phyloP scores from a whole-genome alignment of 2,113 vertebrate species.

The Tragelaphus scriptus region DNA sequence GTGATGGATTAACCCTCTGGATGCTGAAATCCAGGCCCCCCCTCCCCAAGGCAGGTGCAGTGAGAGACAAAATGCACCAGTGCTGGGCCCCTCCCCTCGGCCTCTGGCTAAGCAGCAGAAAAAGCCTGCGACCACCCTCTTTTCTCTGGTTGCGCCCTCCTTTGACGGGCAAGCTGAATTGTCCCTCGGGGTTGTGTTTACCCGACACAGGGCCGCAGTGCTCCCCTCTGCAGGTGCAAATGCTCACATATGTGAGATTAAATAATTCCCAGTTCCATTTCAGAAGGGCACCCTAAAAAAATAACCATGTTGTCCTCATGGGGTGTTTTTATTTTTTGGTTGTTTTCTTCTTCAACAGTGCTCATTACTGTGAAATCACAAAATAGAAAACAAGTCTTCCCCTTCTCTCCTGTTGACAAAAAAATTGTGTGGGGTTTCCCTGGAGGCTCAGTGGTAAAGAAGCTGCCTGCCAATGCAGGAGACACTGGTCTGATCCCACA shows the following conservation, averaged over 20 bases:
- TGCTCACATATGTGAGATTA: background rate
- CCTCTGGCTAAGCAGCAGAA: background rate
- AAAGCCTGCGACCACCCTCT: fast-evolving
- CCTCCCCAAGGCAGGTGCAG: background rate
- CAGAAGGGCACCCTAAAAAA: background rate
- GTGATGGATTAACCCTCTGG: background rate
- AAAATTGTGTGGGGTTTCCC: background rate
- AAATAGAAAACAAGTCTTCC: background rate
- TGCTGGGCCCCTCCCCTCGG: background rate
- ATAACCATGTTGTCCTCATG: background rate
- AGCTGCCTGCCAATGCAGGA: background rate
- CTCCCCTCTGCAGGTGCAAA: background rate
- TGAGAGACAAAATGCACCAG: too few species aligned
- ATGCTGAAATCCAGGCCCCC: background rate
- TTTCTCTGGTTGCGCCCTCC: background rate
- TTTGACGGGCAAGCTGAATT: fast-evolving
- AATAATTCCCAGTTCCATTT: background rate
- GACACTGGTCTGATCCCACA: background rate
- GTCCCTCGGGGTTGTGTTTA: background rate
- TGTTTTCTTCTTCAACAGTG: background rate
- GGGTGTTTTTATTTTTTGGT: background rate
- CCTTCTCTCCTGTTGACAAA: background rate
- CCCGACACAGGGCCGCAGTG: background rate
- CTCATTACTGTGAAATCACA: background rate
- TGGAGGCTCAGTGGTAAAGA: background rate